Conservation (phyloP, 2,797 vertebrate species). For the Botia kubotai region DNA sequence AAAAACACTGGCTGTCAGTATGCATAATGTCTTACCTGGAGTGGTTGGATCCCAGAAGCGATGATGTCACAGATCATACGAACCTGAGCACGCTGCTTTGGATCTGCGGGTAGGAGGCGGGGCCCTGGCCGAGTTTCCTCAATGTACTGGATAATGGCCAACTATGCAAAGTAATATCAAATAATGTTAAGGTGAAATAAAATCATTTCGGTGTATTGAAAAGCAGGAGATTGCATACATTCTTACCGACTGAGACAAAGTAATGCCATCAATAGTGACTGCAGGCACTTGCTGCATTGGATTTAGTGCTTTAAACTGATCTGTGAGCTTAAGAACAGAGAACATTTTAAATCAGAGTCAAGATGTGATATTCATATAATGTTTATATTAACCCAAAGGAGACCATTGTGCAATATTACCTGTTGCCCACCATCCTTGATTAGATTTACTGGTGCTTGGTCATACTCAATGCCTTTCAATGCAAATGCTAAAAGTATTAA, state of each 20-base stretch:
- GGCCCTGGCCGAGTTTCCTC: slow-evolving; percentile 89
- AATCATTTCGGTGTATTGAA: neutral
- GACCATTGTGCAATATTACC: slow-evolving; percentile 73
- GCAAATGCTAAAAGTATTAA: slow-evolving; percentile 83
- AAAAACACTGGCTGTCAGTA: neutral
- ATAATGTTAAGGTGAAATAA: neutral
- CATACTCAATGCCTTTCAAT: slow-evolving; percentile 91
- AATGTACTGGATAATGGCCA: slow-evolving; percentile 95
- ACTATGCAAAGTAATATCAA: slow-evolving; percentile 69
- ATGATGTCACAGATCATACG: slow-evolving; percentile 92
- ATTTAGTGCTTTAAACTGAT: slow-evolving; percentile 86
- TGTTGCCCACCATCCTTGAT: slow-evolving; percentile 92
- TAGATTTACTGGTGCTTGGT: slow-evolving; percentile 85
- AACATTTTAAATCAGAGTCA: neutral
- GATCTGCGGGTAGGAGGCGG: slow-evolving; percentile 86
- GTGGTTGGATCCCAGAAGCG: slow-evolving; percentile 90
- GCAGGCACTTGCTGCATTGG: slow-evolving; percentile 96
- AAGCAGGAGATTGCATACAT: neutral
- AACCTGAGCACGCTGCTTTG: slow-evolving; percentile 85
- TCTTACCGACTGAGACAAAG: slow-evolving; percentile 91
- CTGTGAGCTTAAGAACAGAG: slow-evolving; percentile 75
- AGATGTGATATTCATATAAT: too few relatives aligned
- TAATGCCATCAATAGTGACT: slow-evolving; percentile 90
- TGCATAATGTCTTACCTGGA: slow-evolving; percentile 82
- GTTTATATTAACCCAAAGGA: neutral